Evolutionary conservation across 1,140 invertebrate species (phyloP), one percentile per base, ranked within the genome.

Genomic region (Pseudachorutes palmiensis): DNA sequence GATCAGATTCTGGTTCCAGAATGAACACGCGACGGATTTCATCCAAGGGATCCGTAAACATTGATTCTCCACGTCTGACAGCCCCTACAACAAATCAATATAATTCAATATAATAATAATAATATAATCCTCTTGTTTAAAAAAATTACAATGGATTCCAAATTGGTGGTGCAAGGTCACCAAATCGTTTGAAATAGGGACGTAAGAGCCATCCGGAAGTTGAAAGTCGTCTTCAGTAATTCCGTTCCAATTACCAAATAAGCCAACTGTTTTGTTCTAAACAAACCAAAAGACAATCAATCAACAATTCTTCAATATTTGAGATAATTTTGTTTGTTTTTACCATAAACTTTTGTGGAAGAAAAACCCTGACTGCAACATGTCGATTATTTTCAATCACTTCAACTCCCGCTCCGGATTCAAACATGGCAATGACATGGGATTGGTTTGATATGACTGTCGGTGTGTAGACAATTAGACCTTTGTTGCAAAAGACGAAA

Each of bases 391-490:
- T 93, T 76, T 95, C 92, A 0, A 93, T 82, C 0, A 97, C 89
- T 80, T 95, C 92, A 0, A 97, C 83, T 1, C 94, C 94, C 29
- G 91, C 91, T 0, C 94, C 94, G 0, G 92, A 94, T 67, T 93
- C 86, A 77, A 96, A 95, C 90, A 95, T 95, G 24, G 96, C 87
- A 9, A 96, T 83, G 29, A 97, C 90, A 80, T 96, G 90, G 14
- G 92, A 94, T 79, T 97, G 94, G 79, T 97, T 95, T 24, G 94
- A 80, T 69, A 94, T 86, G 70, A 92, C 90, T 33, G 89, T 89
- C 1, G 94, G 94, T 2, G 91, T 92, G 76, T 95, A 95, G 1
- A 96, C 90, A 0, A 89, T 87, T 0, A 95, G 91, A 26, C 90
- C 88, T 82, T 76, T 57, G 79, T 76, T 70, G 60, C 64, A 64